phyloP scores from a whole-genome alignment of 2,113 vertebrate species.

The Entosphenus tridentatus region DNA sequence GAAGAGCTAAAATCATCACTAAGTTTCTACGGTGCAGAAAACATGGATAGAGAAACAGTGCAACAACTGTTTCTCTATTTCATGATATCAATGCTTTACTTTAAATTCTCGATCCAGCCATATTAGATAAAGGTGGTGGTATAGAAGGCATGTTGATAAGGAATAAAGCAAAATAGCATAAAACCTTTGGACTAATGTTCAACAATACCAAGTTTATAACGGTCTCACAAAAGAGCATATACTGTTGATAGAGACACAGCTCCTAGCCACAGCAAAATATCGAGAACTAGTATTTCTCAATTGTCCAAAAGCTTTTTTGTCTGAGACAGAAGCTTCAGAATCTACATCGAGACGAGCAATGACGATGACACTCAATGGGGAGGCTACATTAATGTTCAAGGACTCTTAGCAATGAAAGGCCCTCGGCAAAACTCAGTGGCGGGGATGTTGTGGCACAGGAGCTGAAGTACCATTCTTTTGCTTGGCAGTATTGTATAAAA shows the following conservation, averaged over 20 bases:
- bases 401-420: not conserved
- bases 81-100: conserved; percentile 4
- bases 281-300: conserved; percentile 1
- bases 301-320: not conserved
- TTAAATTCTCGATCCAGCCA: not conserved
- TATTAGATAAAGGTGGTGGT: not conserved
- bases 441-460: conserved; percentile 6
- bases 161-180: conserved; percentile 7
- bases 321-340: not conserved
- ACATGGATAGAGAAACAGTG: not conserved
- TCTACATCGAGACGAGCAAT: conserved; percentile 5
- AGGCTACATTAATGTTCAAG: conserved; percentile 7
- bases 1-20: not conserved
- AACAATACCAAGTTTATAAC: not conserved
- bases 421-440: not conserved
- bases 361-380: conserved; percentile 6
- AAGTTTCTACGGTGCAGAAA: not conserved
- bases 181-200: conserved; percentile 7
- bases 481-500: conserved; percentile 7
- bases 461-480: conserved; percentile 2
- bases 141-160: not conserved
- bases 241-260: not conserved
- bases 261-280: not conserved
- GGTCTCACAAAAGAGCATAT: not conserved
- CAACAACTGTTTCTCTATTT: not conserved